These are phyloP conservation scores for Phyllostomus hastatus DNA, from an alignment of 2,113 vertebrate species.

Conservation along the genomic window DNA sequence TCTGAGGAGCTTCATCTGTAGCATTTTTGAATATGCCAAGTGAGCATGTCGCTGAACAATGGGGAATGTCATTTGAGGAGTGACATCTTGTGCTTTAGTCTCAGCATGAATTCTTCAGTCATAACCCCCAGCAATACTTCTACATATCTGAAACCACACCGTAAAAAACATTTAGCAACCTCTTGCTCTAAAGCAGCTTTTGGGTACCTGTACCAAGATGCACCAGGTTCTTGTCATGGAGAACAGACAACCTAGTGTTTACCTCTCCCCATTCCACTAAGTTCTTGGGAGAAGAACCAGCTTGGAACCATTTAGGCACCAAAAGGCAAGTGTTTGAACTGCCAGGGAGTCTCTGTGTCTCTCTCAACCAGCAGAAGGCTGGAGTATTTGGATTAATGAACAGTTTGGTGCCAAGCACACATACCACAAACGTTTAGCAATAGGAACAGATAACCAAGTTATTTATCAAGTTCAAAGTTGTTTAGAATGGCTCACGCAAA, in stretches of 20 bases:
- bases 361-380: conserved; percentile 3
- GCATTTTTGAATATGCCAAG: background rate
- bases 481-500: conserved; percentile 47
- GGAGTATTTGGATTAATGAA: conserved; percentile 50
- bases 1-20: background rate
- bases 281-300: conserved; percentile 24
- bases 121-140: background rate
- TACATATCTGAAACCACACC: background rate
- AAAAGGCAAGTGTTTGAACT: conserved; percentile 7
- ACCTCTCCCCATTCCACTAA: background rate
- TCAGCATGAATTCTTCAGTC: background rate
- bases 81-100: background rate
- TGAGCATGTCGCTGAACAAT: background rate
- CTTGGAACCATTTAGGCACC: conserved; percentile 37
- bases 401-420: conserved; percentile 43
- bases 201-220: background rate
- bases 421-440: conserved; percentile 56
- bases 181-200: background rate
- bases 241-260: background rate
- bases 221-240: background rate
- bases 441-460: conserved; percentile 50
- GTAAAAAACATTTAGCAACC: background rate
- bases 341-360: background rate
- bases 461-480: conserved; percentile 57
- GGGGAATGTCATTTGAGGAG: background rate